These are phyloP conservation scores for Drosophila dives DNA, from an alignment of 2,888 invertebrate species.

Conservation along the genomic window DNA sequence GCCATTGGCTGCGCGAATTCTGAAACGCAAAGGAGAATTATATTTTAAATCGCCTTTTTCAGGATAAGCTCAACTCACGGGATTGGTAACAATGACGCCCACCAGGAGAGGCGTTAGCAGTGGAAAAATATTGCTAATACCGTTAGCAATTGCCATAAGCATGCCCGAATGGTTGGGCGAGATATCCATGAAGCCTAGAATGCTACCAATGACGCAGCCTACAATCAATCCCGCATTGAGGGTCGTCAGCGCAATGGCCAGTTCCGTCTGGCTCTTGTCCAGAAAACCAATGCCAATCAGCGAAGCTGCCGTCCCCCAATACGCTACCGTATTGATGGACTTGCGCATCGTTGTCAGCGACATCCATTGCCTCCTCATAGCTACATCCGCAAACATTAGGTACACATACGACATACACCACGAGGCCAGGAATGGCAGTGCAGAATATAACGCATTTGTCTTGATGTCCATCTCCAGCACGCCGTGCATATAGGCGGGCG, in stretches of 20 bases:
- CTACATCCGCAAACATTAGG: constrained; percentile 84
- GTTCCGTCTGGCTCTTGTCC: constrained; percentile 80
- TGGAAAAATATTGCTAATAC: constrained; percentile 87
- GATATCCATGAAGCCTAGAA: constrained; percentile 87
- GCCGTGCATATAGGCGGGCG: constrained; percentile 88
- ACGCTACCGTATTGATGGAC: constrained; percentile 73
- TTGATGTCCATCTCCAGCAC: constrained; percentile 87
- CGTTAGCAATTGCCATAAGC: constrained; percentile 88
- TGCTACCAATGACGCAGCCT: constrained; percentile 83
- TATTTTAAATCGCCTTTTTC: not conserved
- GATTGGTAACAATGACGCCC: constrained; percentile 85
- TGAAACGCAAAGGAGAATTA: constrained; percentile 22
- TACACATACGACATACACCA: constrained; percentile 85
- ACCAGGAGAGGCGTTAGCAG: constrained; percentile 87
- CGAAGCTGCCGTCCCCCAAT: constrained; percentile 86
- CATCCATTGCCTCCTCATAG: constrained; percentile 83
- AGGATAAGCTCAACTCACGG: constrained; percentile 67
- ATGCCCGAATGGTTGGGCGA: constrained; percentile 89
- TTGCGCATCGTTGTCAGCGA: constrained; percentile 79
- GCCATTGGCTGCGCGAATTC: constrained; percentile 88
- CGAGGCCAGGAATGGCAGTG: constrained; percentile 86
- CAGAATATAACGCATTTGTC: constrained; percentile 85
- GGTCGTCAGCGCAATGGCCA: constrained; percentile 86
- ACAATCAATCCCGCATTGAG: constrained; percentile 86
- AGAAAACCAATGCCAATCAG: constrained; percentile 86